Base-by-base conservation (phyloP, 2,113 vertebrate species). In the Gadus chalcogrammus region DNA sequence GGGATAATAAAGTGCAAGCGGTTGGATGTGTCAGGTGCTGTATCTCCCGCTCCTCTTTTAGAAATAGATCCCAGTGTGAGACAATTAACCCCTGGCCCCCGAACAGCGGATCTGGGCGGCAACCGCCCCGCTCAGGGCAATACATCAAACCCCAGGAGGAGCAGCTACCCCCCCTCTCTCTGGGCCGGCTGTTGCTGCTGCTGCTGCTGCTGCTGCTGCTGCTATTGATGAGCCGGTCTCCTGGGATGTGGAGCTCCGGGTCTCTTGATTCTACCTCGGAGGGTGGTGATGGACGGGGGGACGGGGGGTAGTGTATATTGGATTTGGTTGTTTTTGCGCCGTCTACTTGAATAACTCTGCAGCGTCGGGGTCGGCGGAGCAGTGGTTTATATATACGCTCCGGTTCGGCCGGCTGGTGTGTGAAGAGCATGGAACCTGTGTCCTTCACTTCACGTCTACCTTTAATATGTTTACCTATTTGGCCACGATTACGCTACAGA, bases 11-110 rank as follows among this genome's bases (percentile, higher is more conserved):
- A 87, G 81, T 82, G 72, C 72, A 75, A 79, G 73, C 61, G 27
- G 87, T 83, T 80, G 81, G 76, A 83, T 83, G 80, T 90, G 85
- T 88, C 81, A 81, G 82, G 81, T 82, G 86, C 81, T 80, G 86
- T 88, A 85, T 89, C 83, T 83, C 74, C 70, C 83, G 82, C 82
- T 83, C 84, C 80, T 89, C 84, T 81, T 88, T 89, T 89, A 85
- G 85, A 87, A 88, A 86, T 85, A 85, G 89, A 88, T 88, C 84
- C 82, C 68, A 83, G 82, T 79, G 79, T 81, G 71, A 84, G 79
- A 87, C 86, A 88, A 86, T 90, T 91, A 90, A 90, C 87, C 85
- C 75, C 67, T 86, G 80, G 82, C 79, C 86, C 42, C 42, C 79
- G 73, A 67, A 76, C 80, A 75, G 79, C 80, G 75, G 83, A 88